phyloP scores from a whole-genome alignment of 2,888 invertebrate species.

The Cyclophora albipunctata region DNA sequence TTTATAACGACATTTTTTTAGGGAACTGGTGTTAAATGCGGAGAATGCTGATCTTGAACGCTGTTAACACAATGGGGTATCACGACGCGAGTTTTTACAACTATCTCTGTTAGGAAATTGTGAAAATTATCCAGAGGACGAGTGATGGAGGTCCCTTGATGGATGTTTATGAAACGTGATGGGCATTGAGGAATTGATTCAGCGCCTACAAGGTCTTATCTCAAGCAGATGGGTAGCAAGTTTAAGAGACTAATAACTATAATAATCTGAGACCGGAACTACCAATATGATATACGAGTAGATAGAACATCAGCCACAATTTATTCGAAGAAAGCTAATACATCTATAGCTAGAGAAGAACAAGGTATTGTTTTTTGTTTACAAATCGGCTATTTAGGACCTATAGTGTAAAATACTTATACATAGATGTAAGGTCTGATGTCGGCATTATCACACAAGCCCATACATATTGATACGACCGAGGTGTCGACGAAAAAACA shows the following conservation, averaged over 20 bases:
- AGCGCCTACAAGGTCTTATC: too few species aligned
- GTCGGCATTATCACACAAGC: slow-evolving; percentile 55
- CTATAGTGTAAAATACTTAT: background rate
- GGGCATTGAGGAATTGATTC: background rate
- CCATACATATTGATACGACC: slow-evolving; percentile 67
- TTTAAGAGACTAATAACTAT: too few species aligned
- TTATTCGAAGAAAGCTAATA: too few species aligned
- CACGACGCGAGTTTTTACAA: slow-evolving; percentile 20
- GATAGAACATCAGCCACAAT: too few species aligned
- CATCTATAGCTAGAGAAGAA: too few species aligned
- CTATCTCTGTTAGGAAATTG: slow-evolving; percentile 13
- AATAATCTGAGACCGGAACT: too few species aligned
- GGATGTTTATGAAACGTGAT: background rate
- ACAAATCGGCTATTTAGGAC: too few species aligned
- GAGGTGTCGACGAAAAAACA: slow-evolving; percentile 68
- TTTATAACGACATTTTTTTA: slow-evolving; percentile 38
- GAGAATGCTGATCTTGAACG: slow-evolving; percentile 42
- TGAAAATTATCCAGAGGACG: background rate
- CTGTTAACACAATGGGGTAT: slow-evolving; percentile 23
- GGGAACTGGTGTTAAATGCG: slow-evolving; percentile 45
- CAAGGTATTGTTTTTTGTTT: too few species aligned
- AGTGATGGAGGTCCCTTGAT: background rate
- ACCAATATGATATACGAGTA: too few species aligned
- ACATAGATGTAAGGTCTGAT: slow-evolving; percentile 6
- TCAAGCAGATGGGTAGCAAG: too few species aligned